Evolutionary conservation across 2,797 vertebrate species (phyloP), one percentile per base, ranked within the genome.

Genomic region (Falco rusticolus): DNA sequence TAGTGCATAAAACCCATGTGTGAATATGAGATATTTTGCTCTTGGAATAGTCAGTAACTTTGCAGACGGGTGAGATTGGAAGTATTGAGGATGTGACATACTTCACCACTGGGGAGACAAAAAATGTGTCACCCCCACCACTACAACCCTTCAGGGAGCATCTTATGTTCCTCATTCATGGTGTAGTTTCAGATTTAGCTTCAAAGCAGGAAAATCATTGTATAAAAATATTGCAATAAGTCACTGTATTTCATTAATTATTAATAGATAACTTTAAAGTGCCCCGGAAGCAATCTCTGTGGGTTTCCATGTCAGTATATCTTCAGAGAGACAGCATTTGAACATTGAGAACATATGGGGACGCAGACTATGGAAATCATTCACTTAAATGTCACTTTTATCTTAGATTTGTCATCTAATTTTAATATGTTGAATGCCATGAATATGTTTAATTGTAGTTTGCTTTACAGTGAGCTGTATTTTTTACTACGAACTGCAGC

Each of bases 231-330:
- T 61, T 91, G 81, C 89, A 87, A 3, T 85, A 97, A 97, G 84
- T 95, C 85, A 54, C 71, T 88, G 68, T 39, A 81, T 76, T 96
- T 89, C 95, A 91, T 96, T 94, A 93, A 72, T 89, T 96, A 82
- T 91, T 97, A 97, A 93, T 92, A 66, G 28, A 94, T 80, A 96
- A 75, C 31, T 95, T 93, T 77, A 84, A 94, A 63, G 86, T 91
- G 75, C 53, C 94, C 96, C 16, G 1, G 80, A 90, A 94, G 95
- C 90, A 94, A 50, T 95, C 94, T 93, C 87, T 88, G 14, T 59
- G 84, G 95, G 81, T 77, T 91, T 82, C 28, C 6, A 6, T 87
- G 77, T 94, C 87, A 86, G 45, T 41, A 11, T 69, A 61, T 50
- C 86, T 60, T 61, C 84, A 92, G 89, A 93, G 90, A 90, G 59